Conservation (phyloP, 2,113 vertebrate genomes). For the Glareola pratincola region DNA sequence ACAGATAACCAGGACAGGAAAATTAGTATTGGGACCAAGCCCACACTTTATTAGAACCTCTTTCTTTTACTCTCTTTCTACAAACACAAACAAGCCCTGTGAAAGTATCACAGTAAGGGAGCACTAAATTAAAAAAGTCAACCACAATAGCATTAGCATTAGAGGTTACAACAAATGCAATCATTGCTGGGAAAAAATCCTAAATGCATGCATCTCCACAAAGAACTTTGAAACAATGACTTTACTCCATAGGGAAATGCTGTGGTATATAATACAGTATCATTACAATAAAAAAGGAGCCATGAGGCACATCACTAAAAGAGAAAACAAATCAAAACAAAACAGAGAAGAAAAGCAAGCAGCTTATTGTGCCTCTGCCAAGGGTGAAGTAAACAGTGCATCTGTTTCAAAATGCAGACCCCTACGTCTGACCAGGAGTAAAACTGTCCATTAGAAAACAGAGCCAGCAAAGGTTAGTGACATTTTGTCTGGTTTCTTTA, state of each 20-base stretch:
- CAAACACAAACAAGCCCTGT: conserved; percentile 62
- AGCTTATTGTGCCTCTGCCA: conserved; percentile 55
- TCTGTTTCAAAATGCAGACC: conserved; percentile 65
- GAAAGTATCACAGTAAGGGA: conserved; percentile 66
- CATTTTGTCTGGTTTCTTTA: conserved; percentile 62
- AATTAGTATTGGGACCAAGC: conserved; percentile 69
- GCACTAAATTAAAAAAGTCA: conserved; percentile 70
- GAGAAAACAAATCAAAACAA: conserved; percentile 70
- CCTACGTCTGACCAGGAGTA: conserved; percentile 64
- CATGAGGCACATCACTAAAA: conserved; percentile 60
- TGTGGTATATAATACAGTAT: conserved; percentile 69
- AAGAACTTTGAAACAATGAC: conserved; percentile 72
- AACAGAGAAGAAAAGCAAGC: conserved; percentile 57
- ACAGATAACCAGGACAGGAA: conserved; percentile 49
- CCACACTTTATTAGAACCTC: conserved; percentile 65
- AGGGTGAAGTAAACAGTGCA: conserved; percentile 50
- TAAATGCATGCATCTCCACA: conserved; percentile 65
- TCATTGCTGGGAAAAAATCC: conserved; percentile 60
- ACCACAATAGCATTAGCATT: conserved; percentile 58
- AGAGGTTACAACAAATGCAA: conserved; percentile 59
- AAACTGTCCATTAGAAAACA: conserved; percentile 61
- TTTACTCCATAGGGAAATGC: conserved; percentile 64
- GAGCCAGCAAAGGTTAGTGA: conserved; percentile 43
- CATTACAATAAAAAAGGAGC: conserved; percentile 70
- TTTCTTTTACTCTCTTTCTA: conserved; percentile 53